These are phyloP conservation scores for Phainopepla nitens DNA, from an alignment of 2,113 vertebrate species.

Conservation along the genomic window DNA sequence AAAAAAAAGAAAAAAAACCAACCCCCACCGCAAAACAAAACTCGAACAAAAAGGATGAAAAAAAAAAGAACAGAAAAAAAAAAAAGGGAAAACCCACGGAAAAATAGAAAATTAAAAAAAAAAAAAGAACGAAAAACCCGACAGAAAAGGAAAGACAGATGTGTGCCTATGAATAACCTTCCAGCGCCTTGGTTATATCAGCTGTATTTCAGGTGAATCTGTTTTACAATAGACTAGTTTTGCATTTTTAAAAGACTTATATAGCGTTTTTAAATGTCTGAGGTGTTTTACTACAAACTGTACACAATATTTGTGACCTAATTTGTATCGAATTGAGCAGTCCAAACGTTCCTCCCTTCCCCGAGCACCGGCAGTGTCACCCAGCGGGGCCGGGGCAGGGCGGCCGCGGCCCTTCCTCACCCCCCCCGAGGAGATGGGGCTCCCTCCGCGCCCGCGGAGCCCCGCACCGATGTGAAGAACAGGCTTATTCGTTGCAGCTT, in stretches of 20 bases:
- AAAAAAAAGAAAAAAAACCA: too few relatives aligned
- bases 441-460: neutral
- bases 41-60: neutral
- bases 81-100: neutral
- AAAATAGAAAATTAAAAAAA: neutral
- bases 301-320: conserved; percentile 80
- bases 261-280: conserved; percentile 74
- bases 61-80: neutral
- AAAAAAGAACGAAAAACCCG: neutral
- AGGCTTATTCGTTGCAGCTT: neutral
- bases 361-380: neutral
- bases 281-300: conserved; percentile 77
- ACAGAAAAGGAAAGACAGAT: conserved; percentile 78
- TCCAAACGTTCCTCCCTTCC: conserved; percentile 15
- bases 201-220: conserved; percentile 84
- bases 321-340: conserved; percentile 66
- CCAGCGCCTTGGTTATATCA: conserved; percentile 92
- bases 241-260: conserved; percentile 72
- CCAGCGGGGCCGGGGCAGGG: neutral
- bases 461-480: neutral
- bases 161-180: conserved; percentile 95
- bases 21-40: neutral
- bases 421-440: neutral
- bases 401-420: neutral
- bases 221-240: conserved; percentile 81